These are phyloP conservation scores for Sciurus vulgaris DNA, from an alignment of 2,797 vertebrate genomes.

Conservation along the genomic window DNA sequence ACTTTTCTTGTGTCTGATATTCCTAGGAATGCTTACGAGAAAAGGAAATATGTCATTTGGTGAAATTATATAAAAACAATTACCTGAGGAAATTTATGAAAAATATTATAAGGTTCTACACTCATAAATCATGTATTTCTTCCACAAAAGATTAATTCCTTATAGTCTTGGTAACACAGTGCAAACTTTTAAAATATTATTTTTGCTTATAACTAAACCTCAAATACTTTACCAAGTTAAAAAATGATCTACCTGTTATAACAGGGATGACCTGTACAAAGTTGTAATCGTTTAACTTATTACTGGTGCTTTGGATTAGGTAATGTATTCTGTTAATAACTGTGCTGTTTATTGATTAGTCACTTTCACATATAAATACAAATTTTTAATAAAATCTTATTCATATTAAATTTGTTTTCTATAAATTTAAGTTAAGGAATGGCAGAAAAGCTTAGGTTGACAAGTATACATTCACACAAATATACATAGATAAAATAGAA, in stretches of 20 bases:
- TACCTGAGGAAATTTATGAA: slow-evolving; percentile 46
- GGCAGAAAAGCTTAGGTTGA: neutral
- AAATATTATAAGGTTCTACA: neutral
- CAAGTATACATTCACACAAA: neutral
- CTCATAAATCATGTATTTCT: slow-evolving; percentile 24
- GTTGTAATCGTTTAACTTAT: neutral
- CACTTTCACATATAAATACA: neutral
- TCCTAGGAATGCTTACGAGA: slow-evolving; percentile 17
- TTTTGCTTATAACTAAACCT: neutral
- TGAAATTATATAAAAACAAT: slow-evolving; percentile 12
- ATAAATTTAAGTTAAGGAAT: neutral
- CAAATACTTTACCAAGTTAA: neutral
- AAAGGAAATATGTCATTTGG: neutral
- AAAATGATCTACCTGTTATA: neutral
- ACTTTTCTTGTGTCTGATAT: neutral
- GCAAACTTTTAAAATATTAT: neutral
- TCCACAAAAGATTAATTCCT: slow-evolving; percentile 9
- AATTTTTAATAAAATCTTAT: neutral
- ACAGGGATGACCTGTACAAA: neutral
- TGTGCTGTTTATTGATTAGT: neutral
- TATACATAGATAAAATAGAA: neutral
- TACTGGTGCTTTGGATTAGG: neutral
- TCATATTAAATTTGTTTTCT: neutral
- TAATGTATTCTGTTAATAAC: neutral
- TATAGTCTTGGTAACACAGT: neutral